phyloP scores from a whole-genome alignment of 2,113 vertebrate genomes.

The Mugil cephalus region DNA sequence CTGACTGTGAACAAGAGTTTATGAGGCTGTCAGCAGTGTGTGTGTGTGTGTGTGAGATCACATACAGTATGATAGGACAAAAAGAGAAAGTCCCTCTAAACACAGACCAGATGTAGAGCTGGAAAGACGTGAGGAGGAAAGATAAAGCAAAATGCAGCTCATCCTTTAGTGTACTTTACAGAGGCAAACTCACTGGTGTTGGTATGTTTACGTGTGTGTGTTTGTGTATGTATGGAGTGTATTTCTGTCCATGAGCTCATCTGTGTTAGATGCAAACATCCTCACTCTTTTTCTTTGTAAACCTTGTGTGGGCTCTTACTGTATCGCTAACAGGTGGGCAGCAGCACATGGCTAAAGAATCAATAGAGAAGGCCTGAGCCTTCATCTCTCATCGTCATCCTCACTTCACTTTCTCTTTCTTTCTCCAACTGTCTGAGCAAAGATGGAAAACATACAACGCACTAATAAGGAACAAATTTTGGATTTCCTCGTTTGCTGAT shows the following conservation, averaged over 20 bases:
- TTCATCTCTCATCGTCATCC: slow-evolving; percentile 39
- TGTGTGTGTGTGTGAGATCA: not conserved
- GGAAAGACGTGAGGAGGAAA: slow-evolving; percentile 38
- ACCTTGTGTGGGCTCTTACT: slow-evolving; percentile 60
- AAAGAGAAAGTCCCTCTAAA: slow-evolving; percentile 68
- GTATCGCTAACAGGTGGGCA: slow-evolving; percentile 62
- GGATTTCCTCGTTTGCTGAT: not conserved
- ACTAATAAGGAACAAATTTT: not conserved
- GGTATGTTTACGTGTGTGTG: slow-evolving; percentile 2
- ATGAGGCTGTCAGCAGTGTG: slow-evolving; percentile 35
- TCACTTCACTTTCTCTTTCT: slow-evolving; percentile 16
- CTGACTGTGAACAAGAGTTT: slow-evolving; percentile 35
- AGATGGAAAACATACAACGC: slow-evolving; percentile 9
- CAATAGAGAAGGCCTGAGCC: slow-evolving; percentile 48
- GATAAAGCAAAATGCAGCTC: slow-evolving; percentile 49
- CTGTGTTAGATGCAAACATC: slow-evolving; percentile 29
- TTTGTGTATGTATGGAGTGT: slow-evolving; percentile 26
- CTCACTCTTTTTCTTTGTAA: slow-evolving; percentile 16
- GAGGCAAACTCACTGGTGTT: slow-evolving; percentile 16
- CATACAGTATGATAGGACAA: slow-evolving; percentile 55
- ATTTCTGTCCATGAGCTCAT: slow-evolving; percentile 16
- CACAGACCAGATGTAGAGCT: slow-evolving; percentile 74
- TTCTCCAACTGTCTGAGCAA: slow-evolving; percentile 31
- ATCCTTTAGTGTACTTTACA: slow-evolving; percentile 43
- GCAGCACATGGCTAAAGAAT: slow-evolving; percentile 50